Percentiles rank a stretch among this genome's conserved stretches.
phyloP scores from a whole-genome alignment of 2,888 invertebrate species.

The Phengaris alcon region DNA sequence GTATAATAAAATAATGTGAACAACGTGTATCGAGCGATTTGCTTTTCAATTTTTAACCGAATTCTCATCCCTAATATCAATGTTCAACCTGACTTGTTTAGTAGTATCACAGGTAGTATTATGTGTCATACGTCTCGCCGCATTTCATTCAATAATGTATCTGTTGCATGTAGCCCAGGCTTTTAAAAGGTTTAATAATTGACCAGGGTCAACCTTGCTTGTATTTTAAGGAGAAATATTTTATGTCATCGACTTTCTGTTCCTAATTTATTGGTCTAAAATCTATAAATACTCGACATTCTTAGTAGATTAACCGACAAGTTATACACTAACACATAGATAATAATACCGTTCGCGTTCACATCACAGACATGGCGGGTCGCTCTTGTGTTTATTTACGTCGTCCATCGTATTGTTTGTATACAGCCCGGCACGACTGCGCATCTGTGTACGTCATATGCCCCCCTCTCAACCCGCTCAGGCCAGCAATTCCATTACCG shows the following conservation, averaged over 20 bases:
- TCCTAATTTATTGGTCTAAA: not conserved
- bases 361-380: constrained; percentile 58
- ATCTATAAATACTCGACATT: constrained; percentile 18
- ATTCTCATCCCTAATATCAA: not conserved
- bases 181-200: not conserved
- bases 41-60: not conserved
- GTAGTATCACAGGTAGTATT: too few relatives aligned
- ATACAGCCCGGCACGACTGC: constrained; percentile 79
- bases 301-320: constrained; percentile 43
- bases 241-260: not conserved
- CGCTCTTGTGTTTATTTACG: constrained; percentile 77
- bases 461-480: constrained; percentile 58
- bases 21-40: not conserved
- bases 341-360: constrained; percentile 68
- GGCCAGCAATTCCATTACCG: constrained; percentile 60
- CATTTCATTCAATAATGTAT: constrained; percentile 12
- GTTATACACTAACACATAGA: constrained; percentile 65
- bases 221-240: not conserved
- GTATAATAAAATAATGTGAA: not conserved
- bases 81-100: constrained; percentile 14
- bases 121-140: not conserved
- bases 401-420: constrained; percentile 79
- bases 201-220: not conserved
- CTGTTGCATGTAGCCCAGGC: not conserved
- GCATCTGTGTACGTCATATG: constrained; percentile 74